Conservation (phyloP, 1,140 invertebrate species). For the Asobara japonica region DNA sequence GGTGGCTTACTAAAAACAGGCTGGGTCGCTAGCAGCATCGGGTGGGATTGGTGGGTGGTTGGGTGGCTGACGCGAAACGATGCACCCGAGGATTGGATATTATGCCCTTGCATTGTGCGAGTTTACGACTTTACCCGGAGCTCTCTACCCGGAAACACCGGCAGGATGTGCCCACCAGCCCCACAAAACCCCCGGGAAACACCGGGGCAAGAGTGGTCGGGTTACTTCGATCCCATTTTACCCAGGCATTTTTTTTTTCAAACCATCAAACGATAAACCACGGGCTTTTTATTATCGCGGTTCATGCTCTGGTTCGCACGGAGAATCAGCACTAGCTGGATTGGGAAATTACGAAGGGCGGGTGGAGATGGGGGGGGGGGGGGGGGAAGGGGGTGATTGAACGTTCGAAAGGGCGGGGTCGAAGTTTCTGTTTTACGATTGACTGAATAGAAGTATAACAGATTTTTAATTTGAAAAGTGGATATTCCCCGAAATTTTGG, state of each 20-base stretch:
- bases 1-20: conserved; percentile 13
- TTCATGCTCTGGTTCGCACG: neutral
- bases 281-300: neutral
- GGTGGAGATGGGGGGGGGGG: too few relatives aligned
- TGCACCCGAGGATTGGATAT: conserved; percentile 22
- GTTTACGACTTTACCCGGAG: conserved; percentile 26
- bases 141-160: conserved; percentile 9
- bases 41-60: neutral
- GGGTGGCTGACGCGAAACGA: conserved; percentile 6
- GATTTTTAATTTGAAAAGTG: neutral
- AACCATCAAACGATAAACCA: neutral
- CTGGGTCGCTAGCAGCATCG: too few relatives aligned
- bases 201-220: neutral
- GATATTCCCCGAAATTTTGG: neutral
- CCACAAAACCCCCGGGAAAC: conserved; percentile 18
- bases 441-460: neutral
- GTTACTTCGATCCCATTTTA: conserved; percentile 21
- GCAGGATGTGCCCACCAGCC: conserved; percentile 1
- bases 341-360: too few relatives aligned
- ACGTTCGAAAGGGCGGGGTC: neutral
- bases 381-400: neutral
- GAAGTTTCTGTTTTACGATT: neutral
- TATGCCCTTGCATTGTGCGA: conserved; percentile 30
- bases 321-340: neutral
- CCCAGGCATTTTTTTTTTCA: conserved; percentile 3